Conservation (phyloP, 2,797 vertebrate species). For the Podarcis siculus region DNA sequence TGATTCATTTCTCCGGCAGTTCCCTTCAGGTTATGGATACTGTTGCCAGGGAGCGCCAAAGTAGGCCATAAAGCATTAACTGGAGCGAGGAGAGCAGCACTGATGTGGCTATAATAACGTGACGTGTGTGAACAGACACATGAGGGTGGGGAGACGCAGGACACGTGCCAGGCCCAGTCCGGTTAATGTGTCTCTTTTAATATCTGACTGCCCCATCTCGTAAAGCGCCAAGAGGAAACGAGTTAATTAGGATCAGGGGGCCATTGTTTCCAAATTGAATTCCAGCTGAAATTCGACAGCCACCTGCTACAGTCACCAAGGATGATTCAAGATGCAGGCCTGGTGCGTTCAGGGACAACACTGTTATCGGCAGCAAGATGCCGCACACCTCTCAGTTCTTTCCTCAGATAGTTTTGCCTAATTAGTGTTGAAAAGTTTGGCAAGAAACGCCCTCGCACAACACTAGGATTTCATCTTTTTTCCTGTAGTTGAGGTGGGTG, state of each 20-base stretch:
- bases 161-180: neutral
- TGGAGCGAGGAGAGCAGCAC: slow-evolving; percentile 1
- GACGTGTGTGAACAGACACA: neutral
- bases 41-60: slow-evolving; percentile 34
- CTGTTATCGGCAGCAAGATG: too few species aligned
- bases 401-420: slow-evolving; percentile 5
- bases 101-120: neutral
- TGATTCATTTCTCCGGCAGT: slow-evolving; percentile 34
- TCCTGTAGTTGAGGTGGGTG: neutral
- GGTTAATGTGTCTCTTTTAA: neutral
- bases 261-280: neutral
- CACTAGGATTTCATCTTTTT: neutral
- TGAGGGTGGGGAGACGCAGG: neutral
- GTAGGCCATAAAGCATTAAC: slow-evolving; percentile 2
- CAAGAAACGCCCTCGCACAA: neutral
- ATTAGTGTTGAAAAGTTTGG: neutral
- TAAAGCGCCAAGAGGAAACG: neutral
- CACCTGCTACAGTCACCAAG: neutral
- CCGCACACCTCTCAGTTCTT: neutral
- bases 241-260: slow-evolving; percentile 8
- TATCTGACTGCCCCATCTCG: neutral
- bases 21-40: slow-evolving; percentile 44
- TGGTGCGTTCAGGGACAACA: neutral
- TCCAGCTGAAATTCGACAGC: neutral
- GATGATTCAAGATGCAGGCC: neutral